A percentile compares a stretch with the other conserved stretches of the same genome.
Conservation (phyloP, 2,797 vertebrate genomes). For the Danio tinwini region DNA sequence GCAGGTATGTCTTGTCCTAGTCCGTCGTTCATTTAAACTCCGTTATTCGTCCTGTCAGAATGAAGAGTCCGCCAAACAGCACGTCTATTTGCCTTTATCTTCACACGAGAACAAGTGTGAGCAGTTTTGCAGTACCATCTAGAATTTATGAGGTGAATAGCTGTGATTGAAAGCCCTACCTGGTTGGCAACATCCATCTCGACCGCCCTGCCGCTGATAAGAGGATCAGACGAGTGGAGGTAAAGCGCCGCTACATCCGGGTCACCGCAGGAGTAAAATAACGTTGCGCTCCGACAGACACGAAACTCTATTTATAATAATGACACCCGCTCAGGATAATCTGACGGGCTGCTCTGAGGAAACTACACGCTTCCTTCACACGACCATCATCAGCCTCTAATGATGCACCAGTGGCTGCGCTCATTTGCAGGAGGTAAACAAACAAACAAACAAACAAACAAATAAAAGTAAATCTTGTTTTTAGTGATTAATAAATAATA, state of each 20-base stretch:
- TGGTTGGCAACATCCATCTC: conserved; percentile 73
- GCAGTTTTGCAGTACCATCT: not conserved
- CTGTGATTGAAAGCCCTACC: conserved; percentile 59
- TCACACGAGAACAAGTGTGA: not conserved
- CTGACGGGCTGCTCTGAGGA: not conserved
- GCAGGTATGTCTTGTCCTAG: not conserved
- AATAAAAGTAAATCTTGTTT: no score
- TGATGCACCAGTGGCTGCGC: not conserved
- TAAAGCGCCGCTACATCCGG: conserved; percentile 51
- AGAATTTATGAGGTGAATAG: conserved; percentile 13
- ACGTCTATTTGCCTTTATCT: not conserved
- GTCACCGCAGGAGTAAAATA: conserved; percentile 36
- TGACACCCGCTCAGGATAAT: not conserved
- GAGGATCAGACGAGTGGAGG: conserved; percentile 66
- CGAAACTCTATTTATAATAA: no score
- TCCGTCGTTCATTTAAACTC: not conserved
- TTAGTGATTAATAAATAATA: no score
- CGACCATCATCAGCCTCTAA: not conserved
- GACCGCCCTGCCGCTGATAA: conserved; percentile 67
- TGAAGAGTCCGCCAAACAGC: not conserved
- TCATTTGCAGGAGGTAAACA: not conserved
- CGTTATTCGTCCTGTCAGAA: not conserved
- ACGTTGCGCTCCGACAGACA: not conserved
- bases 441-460: not conserved
- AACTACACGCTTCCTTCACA: not conserved